Base-by-base conservation (phyloP, 2,113 vertebrate genomes). In the Vimba vimba region DNA sequence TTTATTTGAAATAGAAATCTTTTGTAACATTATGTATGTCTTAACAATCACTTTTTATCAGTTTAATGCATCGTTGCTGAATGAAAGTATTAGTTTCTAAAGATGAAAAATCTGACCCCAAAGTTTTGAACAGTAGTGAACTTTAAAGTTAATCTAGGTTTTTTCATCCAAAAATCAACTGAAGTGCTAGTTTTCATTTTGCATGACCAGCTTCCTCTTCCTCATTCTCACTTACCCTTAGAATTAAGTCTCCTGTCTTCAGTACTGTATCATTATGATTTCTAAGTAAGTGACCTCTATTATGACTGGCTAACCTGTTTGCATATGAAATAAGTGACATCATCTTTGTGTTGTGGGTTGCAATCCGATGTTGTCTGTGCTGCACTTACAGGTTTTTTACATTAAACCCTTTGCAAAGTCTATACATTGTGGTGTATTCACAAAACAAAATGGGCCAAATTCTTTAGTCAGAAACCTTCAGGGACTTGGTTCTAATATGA, bases 61-160 rank as follows among this genome's bases (percentile, higher is more conserved):
- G 6, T 13, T 74, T 4, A 74, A 25, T 47, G 43, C 12, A 15
- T 47, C 11, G 11, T 47, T 25, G 23, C 21, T 13, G 12, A 25
- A 2, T 25, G 4, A 43, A 71, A 71, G 9, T 5, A 12, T 43
- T 11, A 4, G 4, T 71, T 23, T 39, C 68, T 21, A 33, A 7
- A 36, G 2, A 4, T 19, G 4, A 43, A 71, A 13, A 73, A 43
- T 45, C 21, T 21, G 19, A 23, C 33, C 19, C 4, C 23, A 74
- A 47, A 47, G 11, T 8, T 74, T 74, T 74, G 23, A 47, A 23
- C 71, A 47, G 1, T 47, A 12, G 43, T 47, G 2, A 47, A 47
- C 21, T n/a, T 75, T 66, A 47, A 71, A 74, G 71, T 50, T 75
- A 75, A 75, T 75, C n/a, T 13, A 75, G n/a, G 13, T 6, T 43